Evolutionary conservation across 2,113 vertebrate species (phyloP).

Genomic region (Peromyscus leucopus): DNA sequence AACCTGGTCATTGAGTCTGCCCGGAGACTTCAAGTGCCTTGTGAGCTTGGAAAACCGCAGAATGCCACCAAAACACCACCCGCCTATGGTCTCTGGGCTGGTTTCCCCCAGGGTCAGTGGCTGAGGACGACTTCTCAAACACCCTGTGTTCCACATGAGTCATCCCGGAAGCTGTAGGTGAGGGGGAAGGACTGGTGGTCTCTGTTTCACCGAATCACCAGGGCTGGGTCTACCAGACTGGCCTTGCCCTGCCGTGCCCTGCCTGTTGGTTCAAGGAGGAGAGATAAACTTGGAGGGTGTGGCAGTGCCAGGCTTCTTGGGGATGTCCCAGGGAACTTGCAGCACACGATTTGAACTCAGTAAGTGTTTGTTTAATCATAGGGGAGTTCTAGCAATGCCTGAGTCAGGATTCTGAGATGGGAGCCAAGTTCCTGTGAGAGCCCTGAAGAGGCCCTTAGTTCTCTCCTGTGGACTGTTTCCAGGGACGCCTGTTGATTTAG

Average conservation of each 20-base stretch:
- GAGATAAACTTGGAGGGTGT: constrained; percentile 40
- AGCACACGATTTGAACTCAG: not conserved
- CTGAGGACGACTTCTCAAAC: not conserved
- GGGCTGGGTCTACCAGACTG: not conserved
- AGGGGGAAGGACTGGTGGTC: not conserved
- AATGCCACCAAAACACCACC: not conserved
- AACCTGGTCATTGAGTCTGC: not conserved
- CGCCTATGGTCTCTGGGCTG: not conserved
- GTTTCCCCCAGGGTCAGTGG: not conserved
- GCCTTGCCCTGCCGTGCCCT: not conserved
- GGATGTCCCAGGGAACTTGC: constrained; percentile 15
- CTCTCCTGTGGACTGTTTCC: not conserved
- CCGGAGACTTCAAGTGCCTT: not conserved
- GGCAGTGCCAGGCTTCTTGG: constrained; percentile 2
- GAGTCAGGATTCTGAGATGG: constrained; percentile 57
- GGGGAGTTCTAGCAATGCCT: constrained; percentile 59
- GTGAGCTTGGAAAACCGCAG: not conserved
- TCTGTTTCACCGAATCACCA: not conserved
- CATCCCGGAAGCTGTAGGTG: not conserved
- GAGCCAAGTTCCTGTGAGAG: constrained; percentile 55
- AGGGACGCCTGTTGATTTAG: not conserved
- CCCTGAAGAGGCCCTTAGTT: not conserved
- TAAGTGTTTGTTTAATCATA: constrained; percentile 52
- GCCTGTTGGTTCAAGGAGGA: constrained; percentile 66
- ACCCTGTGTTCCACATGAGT: not conserved